Evolutionary conservation across 2,797 vertebrate genomes (phyloP).

Genomic region (Pipistrellus kuhlii): DNA sequence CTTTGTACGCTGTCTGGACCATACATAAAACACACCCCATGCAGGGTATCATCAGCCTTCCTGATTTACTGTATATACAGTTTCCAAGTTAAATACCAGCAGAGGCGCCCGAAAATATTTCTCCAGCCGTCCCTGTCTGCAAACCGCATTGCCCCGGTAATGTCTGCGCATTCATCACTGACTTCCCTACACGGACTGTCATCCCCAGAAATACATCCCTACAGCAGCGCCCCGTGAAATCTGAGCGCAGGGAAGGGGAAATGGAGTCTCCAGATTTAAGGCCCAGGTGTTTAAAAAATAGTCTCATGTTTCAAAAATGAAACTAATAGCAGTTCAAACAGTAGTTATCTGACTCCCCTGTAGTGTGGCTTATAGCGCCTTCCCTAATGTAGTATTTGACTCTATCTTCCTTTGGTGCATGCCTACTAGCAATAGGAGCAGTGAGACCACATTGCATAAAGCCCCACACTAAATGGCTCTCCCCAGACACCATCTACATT

Average conservation of each 20-base stretch:
- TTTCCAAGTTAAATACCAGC: constrained; percentile 58
- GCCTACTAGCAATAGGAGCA: background rate
- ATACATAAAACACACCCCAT: constrained; percentile 66
- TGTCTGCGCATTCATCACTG: constrained; percentile 25
- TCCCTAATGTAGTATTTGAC: constrained; percentile 26
- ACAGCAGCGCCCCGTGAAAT: background rate
- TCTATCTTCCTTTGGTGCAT: background rate
- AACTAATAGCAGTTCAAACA: background rate
- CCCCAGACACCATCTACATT: constrained; percentile 12
- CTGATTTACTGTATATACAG: constrained; percentile 68
- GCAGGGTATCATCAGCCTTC: background rate
- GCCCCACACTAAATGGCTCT: background rate
- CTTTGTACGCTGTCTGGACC: background rate
- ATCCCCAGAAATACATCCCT: background rate
- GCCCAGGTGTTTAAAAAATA: background rate
- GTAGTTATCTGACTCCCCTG: background rate
- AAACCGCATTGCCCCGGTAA: background rate
- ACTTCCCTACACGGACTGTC: background rate
- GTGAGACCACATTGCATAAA: constrained; percentile 36
- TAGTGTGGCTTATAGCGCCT: background rate
- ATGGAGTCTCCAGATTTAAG: background rate
- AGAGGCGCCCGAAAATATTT: background rate
- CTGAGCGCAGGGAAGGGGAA: background rate
- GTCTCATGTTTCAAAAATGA: constrained; percentile 2
- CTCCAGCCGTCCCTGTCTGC: constrained; percentile 61